Percentiles rank a stretch among this genome's conserved stretches.
These are phyloP conservation scores for Agapornis canus DNA, from an alignment of 2,797 vertebrate genomes.

Conservation along the genomic window DNA sequence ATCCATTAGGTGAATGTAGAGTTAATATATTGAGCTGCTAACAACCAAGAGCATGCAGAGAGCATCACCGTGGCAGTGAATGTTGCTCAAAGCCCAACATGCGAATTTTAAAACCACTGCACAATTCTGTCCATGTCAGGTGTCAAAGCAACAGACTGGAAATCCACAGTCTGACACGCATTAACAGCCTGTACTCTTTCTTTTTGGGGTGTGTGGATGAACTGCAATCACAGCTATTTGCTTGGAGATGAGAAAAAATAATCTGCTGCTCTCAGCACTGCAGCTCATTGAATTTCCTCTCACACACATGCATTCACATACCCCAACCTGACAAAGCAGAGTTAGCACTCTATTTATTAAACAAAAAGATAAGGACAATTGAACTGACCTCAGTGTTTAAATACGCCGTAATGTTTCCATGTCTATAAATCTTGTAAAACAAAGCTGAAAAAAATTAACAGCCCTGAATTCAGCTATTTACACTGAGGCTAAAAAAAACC, in stretches of 20 bases:
- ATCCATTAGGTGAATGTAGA: neutral
- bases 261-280: constrained; percentile 34
- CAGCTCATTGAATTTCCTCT: constrained; percentile 46
- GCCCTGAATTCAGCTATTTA: neutral
- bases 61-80: neutral
- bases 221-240: neutral
- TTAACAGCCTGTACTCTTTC: neutral
- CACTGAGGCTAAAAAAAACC: neutral
- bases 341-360: constrained; percentile 7
- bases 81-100: neutral
- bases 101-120: neutral
- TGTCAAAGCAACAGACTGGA: neutral
- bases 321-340: neutral
- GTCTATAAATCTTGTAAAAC: neutral
- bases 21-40: neutral
- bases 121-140: neutral
- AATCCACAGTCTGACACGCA: neutral
- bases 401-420: rapidly evolving
- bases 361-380: neutral
- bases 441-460: neutral
- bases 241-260: neutral
- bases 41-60: neutral
- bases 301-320: neutral
- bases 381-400: neutral
- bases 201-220: neutral